Conservation (phyloP, 2,888 invertebrate species). For the Ametastegia equiseti region DNA sequence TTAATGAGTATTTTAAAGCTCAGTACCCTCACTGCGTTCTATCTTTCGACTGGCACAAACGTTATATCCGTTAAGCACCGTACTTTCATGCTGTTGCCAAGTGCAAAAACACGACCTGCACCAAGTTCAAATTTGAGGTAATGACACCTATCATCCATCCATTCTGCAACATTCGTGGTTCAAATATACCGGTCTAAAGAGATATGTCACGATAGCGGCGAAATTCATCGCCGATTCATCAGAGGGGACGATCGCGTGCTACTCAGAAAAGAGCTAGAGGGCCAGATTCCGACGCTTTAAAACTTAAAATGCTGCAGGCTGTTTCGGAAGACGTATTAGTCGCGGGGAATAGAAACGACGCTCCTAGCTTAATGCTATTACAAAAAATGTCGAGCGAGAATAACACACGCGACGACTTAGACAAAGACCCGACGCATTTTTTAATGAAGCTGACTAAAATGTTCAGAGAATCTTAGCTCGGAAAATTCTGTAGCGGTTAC, state of each 20-base stretch:
- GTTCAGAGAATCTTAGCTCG: no score
- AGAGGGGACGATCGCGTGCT: not conserved
- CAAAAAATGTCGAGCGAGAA: no score
- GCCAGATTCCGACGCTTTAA: no score
- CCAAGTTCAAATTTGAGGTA: not conserved
- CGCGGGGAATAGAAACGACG: no score
- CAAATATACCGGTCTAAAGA: not conserved
- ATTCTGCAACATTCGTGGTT: not conserved
- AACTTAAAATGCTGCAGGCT: no score
- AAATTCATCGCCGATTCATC: not conserved
- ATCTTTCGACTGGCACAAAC: not conserved
- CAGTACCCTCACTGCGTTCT: not conserved
- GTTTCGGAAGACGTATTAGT: no score
- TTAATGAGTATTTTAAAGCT: not conserved
- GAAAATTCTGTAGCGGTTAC: no score
- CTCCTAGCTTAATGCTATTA: no score
- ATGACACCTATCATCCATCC: not conserved
- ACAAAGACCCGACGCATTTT: no score
- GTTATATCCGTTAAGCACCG: not conserved
- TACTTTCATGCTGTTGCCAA: constrained; percentile 5
- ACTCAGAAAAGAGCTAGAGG: no score
- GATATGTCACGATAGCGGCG: not conserved
- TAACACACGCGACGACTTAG: no score
- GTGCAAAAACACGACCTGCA: not conserved
- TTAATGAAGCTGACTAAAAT: no score